phyloP scores from a whole-genome alignment of 2,888 invertebrate genomes.

The Gymnosoma rotundatum region DNA sequence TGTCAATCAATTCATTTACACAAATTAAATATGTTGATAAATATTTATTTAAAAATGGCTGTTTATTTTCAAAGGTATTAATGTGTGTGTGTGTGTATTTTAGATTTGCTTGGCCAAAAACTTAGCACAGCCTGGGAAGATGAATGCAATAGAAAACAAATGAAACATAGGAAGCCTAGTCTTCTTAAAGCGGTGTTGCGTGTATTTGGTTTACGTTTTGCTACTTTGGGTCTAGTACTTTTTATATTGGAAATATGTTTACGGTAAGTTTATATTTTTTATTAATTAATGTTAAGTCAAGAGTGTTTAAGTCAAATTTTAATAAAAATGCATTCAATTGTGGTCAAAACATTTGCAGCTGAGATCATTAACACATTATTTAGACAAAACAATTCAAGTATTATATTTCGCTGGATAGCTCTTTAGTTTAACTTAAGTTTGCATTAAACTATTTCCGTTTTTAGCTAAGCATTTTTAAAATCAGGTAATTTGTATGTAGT shows the following conservation, averaged over 20 bases:
- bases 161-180: conserved; percentile 81
- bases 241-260: conserved; percentile 85
- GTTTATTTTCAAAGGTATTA: not conserved
- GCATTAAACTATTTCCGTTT: too few species aligned
- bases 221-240: conserved; percentile 84
- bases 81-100: not conserved
- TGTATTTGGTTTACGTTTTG: conserved; percentile 85
- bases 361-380: too few species aligned
- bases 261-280: conserved; percentile 77
- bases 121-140: conserved; percentile 84
- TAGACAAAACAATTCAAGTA: too few species aligned
- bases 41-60: not conserved
- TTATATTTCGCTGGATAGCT: too few species aligned
- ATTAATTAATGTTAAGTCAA: not conserved
- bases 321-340: not conserved
- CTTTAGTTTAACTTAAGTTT: too few species aligned
- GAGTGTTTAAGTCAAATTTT: not conserved
- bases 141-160: conserved; percentile 82
- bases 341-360: not conserved
- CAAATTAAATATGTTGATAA: too few species aligned
- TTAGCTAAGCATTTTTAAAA: too few species aligned
- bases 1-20: too few species aligned
- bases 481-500: too few species aligned
- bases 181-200: conserved; percentile 81
- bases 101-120: conserved; percentile 83